Evolutionary conservation across 2,888 invertebrate genomes (phyloP), one percentile per base, ranked within the genome.

Genomic region (Lucinisca nassula): DNA sequence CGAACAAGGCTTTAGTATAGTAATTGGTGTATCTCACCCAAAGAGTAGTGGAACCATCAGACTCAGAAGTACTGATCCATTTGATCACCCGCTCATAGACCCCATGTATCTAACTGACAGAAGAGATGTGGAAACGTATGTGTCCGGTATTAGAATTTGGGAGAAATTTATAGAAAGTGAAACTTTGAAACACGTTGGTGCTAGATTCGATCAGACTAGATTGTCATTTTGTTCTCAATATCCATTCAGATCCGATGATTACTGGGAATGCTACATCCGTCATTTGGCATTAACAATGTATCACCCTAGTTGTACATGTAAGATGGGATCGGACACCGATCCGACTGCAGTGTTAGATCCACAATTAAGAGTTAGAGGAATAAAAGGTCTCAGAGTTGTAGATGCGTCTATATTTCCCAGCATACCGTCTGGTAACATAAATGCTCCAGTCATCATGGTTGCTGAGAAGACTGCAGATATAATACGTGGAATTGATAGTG

Each of bases 71-170:
- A 96, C 97, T 0, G 98, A 98, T 96, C 98, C 98, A 0, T 97
- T 97, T 35, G 97, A 98, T 85, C 97, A 97, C 96, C 99, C 98
- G 0, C 95, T 98, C 45, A 98, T 99, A 96, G 97, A 99, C 96
- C 98, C 99, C 0, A 98, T 98, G 94, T 99, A 99, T 95, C 98
- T 99, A 84, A 96, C 97, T 45, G 95, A 97, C 10, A 45, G 77
- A 55, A 87, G 81, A 27, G 91, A 90, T 40, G 30, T 88, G 0
- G 58, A 81, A 45, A 70, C 73, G 30, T 76, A 88, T n/a, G 82
- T 89, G 0, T 30, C 70, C 84, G 90, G 79, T 61, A 55, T 77
- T 27, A 77, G 73, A 55, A 0, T 73, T n/a, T n/a, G 32, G 1
- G 79, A 77, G 24, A 45, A 76, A 30, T 17, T 85, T 3, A 51